Evolutionary conservation across 2,113 vertebrate species (phyloP).

Genomic region (Triplophysa rosa): DNA sequence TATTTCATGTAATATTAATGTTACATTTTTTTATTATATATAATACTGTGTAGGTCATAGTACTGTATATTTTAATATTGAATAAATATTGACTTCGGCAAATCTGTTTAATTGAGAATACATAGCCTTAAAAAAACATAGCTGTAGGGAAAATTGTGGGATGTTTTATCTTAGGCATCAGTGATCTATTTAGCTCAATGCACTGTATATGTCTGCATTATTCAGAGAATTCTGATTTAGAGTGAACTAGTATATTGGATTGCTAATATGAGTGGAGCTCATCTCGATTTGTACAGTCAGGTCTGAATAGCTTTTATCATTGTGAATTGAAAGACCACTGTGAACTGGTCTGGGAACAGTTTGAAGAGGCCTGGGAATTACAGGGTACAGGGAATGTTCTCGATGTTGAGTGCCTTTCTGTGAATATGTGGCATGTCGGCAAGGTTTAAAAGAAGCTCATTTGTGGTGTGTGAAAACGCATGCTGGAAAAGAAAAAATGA

Average conservation of each 20-base stretch:
- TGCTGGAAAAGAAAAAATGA: constrained; percentile 8
- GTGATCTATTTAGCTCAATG: too few species aligned
- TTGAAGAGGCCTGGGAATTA: background rate
- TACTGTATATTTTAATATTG: too few species aligned
- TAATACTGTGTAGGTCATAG: too few species aligned
- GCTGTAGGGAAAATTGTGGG: too few species aligned
- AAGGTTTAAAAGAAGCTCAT: constrained; percentile 37
- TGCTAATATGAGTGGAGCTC: background rate
- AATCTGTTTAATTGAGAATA: too few species aligned
- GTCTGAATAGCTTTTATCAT: constrained; percentile 5
- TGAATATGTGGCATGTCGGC: background rate
- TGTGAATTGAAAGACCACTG: background rate
- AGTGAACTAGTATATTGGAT: background rate
- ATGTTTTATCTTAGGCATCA: too few species aligned
- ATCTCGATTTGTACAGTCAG: background rate
- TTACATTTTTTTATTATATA: too few species aligned
- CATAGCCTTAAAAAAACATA: too few species aligned
- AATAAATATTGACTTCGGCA: too few species aligned
- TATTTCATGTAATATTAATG: too few species aligned
- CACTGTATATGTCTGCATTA: background rate
- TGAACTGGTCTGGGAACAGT: background rate
- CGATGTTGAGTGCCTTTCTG: constrained; percentile 9
- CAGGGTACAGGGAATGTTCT: background rate
- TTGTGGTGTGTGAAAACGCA: constrained; percentile 16
- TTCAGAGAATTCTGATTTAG: background rate